Evolutionary conservation across 2,797 vertebrate species (phyloP).

Genomic region (Chiroxiphia lanceolata): DNA sequence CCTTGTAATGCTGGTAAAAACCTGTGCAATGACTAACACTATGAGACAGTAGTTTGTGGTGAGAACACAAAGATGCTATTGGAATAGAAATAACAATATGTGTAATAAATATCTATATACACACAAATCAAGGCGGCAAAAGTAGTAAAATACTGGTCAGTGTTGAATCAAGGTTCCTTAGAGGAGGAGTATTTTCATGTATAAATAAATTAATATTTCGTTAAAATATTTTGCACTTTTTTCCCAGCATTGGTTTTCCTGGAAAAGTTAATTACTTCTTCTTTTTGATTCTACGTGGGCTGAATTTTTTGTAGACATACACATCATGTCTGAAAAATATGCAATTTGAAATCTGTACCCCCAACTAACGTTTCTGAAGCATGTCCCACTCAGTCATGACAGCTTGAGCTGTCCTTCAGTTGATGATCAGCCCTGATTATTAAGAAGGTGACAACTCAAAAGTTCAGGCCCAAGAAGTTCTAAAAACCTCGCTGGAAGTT

Average conservation of each 20-base stretch:
- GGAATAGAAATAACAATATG: background rate
- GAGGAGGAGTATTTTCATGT: background rate
- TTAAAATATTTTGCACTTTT: background rate
- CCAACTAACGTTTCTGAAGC: background rate
- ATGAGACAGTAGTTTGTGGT: background rate
- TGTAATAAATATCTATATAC: background rate
- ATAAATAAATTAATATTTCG: background rate
- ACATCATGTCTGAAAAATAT: background rate
- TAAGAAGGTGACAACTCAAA: background rate
- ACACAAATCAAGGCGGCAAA: background rate
- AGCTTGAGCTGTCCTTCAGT: background rate
- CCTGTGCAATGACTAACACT: background rate
- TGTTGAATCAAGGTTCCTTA: background rate
- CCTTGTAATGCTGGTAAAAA: background rate
- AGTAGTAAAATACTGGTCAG: background rate
- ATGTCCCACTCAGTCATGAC: background rate
- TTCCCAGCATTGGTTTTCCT: background rate
- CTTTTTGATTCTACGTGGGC: background rate
- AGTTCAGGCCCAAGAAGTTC: background rate
- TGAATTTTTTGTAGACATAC: background rate
- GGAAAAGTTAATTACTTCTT: background rate
- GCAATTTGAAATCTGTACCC: background rate
- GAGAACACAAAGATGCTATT: background rate
- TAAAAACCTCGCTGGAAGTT: background rate
- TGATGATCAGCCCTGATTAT: background rate